Evolutionary conservation across 2,797 vertebrate species (phyloP).

Genomic region (Enteromius anoplus): DNA sequence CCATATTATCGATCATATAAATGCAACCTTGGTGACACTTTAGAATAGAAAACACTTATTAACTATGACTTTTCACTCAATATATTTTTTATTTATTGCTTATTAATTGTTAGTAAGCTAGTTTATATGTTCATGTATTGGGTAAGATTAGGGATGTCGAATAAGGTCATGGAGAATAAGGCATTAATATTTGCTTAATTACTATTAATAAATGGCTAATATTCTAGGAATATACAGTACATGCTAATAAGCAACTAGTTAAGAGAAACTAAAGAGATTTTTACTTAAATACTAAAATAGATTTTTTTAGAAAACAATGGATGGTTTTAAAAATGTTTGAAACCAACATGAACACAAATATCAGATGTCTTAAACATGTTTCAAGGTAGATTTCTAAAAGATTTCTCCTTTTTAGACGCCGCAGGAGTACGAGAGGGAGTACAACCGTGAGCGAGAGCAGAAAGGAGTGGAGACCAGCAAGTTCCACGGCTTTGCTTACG

Average conservation of each 20-base stretch:
- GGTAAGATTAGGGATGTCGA: too few relatives aligned
- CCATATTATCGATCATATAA: not conserved
- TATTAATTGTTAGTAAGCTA: too few relatives aligned
- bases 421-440: slow-evolving; percentile 94
- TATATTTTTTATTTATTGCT: too few relatives aligned
- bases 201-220: too few relatives aligned
- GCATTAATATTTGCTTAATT: too few relatives aligned
- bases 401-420: slow-evolving; percentile 81
- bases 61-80: too few relatives aligned
- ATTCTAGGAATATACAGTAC: too few relatives aligned
- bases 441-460: slow-evolving; percentile 87
- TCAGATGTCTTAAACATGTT: not conserved
- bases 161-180: not conserved
- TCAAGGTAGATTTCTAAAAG: not conserved
- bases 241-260: too few relatives aligned
- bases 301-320: not conserved
- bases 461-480: slow-evolving; percentile 94
- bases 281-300: not conserved
- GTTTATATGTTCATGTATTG: too few relatives aligned
- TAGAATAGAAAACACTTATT: too few relatives aligned
- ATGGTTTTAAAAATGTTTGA: not conserved
- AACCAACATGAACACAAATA: not conserved
- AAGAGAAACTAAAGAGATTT: not conserved
- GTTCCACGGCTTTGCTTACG: slow-evolving; percentile 98
- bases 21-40: not conserved